Base-by-base conservation (phyloP, 1,140 invertebrate species). In the Macrosteles quadrilineatus region DNA sequence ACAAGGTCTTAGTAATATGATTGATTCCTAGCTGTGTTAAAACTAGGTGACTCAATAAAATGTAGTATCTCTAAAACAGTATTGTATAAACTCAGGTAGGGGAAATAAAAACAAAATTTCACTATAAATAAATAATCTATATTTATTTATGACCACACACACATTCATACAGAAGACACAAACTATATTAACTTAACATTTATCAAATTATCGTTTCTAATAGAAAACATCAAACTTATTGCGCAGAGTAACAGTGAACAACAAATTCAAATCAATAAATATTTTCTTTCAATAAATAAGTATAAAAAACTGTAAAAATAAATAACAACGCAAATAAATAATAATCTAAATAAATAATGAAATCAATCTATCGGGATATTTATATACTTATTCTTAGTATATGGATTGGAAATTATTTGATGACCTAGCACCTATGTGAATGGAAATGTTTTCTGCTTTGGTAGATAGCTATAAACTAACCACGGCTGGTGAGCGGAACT, bases 401-500 rank as follows among this genome's bases (percentile, higher is more conserved):
- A 36, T 36, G 4, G n/a, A n/a, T 6, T 36, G 32, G 21, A 50
- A 19, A 50, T 50, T 4, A 50, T 11, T 19, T 23, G 23, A 59
- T 59, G 21, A 59, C 55, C 55, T 59, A 59, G 55, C 55, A 59
- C 55, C 55, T 50, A 21, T 50, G 21, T 4, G 27, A 59, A 59
- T n/a, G n/a, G n/a, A n/a, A n/a, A n/a, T n/a, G n/a, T 27, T 59
- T 59, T 59, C 55, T 59, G 55, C 55, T 59, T 59, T 59, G 55
- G 55, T 59, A 59, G 27, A 59, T 29, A 59, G 55, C 55, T 59
- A 59, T 59, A 59, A 59, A 59, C 55, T 59, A 59, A 25, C 27
- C 27, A 30, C 55, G 9, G 2, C 55, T 2, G 6, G 27, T 59
- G 55, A 59, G 55, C 21, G 23, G n/a, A 59, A 59, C 55, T 30